A percentile compares a stretch with the other conserved stretches of the same genome.
phyloP scores from a whole-genome alignment of 2,113 vertebrate species.

The Tauraco erythrolophus region DNA sequence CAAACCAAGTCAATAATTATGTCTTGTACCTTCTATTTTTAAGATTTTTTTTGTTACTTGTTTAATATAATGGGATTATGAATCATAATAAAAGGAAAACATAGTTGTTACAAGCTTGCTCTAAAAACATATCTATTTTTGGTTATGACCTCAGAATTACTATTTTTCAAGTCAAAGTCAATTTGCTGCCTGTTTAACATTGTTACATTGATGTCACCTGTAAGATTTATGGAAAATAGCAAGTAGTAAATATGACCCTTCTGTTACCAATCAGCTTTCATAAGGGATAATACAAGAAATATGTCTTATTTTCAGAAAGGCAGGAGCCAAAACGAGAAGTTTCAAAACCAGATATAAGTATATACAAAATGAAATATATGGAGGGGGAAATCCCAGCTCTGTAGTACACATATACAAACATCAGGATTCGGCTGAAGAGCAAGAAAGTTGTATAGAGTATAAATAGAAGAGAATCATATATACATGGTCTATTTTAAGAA shows the following conservation, averaged over 20 bases:
- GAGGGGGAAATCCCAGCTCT: not conserved
- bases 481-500: not conserved
- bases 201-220: not conserved
- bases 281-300: not conserved
- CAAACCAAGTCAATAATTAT: constrained; percentile 5
- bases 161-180: constrained; percentile 2
- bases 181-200: not conserved
- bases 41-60: not conserved
- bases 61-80: constrained; percentile 3
- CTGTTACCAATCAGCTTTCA: not conserved
- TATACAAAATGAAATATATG: not conserved
- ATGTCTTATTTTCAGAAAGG: not conserved
- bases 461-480: not conserved
- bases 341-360: not conserved
- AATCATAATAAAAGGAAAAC: not conserved
- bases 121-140: not conserved
- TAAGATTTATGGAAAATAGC: not conserved
- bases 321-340: not conserved
- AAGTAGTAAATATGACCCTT: not conserved
- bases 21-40: constrained; percentile 8
- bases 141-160: not conserved
- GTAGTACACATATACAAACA: too few species aligned
- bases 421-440: not conserved
- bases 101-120: not conserved
- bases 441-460: not conserved